These are phyloP conservation scores for Tupaia chinensis DNA, from an alignment of 2,113 vertebrate species.

Conservation along the genomic window DNA sequence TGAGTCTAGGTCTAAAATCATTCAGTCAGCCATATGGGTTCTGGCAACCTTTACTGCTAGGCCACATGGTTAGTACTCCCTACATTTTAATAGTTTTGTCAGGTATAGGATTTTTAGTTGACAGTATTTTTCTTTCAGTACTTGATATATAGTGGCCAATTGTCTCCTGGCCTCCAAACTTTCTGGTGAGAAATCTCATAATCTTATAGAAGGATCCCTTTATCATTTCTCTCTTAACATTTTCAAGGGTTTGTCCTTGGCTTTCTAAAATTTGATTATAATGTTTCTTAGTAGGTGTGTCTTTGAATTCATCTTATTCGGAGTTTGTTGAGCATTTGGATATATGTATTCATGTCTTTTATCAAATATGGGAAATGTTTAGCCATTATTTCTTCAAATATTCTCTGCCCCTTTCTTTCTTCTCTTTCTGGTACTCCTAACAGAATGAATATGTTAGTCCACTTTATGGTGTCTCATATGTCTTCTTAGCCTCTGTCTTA, in stretches of 20 bases:
- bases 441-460: not conserved
- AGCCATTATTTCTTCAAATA: not conserved
- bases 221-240: not conserved
- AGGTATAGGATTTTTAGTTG: not conserved
- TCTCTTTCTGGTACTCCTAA: not conserved
- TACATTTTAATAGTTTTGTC: not conserved
- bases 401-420: not conserved
- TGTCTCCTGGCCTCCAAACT: not conserved
- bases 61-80: not conserved
- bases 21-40: no score
- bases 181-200: conserved; percentile 17
- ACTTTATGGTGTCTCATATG: not conserved
- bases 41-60: no score
- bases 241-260: not conserved
- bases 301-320: not conserved
- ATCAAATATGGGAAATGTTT: not conserved
- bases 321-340: not conserved
- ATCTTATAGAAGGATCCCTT: not conserved
- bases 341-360: not conserved
- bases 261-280: not conserved
- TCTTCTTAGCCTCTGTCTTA: not conserved
- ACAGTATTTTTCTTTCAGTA: not conserved
- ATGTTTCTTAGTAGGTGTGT: not conserved
- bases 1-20: no score
- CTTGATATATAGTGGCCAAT: not conserved